phyloP scores from a whole-genome alignment of 2,797 vertebrate species.

The Ara ararauna region DNA sequence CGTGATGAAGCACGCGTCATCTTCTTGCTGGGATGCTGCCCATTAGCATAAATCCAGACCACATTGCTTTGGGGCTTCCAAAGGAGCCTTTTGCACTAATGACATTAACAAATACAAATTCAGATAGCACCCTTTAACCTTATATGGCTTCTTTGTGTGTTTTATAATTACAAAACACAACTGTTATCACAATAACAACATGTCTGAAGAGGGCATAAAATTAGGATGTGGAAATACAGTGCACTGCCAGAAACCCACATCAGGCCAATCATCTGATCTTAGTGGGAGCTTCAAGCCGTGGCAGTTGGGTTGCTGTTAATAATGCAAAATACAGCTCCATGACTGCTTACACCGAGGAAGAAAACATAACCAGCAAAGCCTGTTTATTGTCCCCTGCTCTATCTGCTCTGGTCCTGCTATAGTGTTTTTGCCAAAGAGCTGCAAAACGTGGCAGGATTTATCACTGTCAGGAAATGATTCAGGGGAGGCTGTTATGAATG shows the following conservation, averaged over 20 bases:
- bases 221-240: not conserved
- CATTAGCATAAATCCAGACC: constrained; percentile 21
- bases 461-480: not conserved
- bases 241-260: not conserved
- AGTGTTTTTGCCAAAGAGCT: not conserved
- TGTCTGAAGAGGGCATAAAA: not conserved
- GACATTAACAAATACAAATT: not conserved
- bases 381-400: not conserved
- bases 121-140: not conserved
- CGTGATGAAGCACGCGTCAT: not conserved
- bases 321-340: not conserved
- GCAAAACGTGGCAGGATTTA: rapidly evolving
- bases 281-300: not conserved
- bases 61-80: not conserved
- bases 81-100: not conserved
- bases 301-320: not conserved
- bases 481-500: not conserved
- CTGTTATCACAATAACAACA: not conserved
- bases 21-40: constrained; percentile 45
- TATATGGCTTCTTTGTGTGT: not conserved
- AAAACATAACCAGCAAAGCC: not conserved
- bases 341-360: not conserved
- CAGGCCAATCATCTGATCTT: not conserved
- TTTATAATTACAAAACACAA: not conserved
- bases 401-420: not conserved